These are phyloP conservation scores for Cancer borealis DNA, from an alignment of 2,888 invertebrate genomes.

Conservation along the genomic window DNA sequence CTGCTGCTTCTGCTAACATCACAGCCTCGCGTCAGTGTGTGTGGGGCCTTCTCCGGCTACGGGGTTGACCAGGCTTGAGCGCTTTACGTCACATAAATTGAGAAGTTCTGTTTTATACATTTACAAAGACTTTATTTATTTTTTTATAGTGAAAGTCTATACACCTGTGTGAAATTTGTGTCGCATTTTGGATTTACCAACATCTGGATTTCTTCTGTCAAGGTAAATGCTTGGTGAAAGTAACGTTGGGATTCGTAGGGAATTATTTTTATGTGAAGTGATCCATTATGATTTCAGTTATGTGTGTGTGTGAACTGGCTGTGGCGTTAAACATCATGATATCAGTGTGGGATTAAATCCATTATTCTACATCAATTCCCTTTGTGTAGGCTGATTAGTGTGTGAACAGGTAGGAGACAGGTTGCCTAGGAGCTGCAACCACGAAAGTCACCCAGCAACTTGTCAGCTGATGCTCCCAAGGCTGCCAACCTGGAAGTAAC, in stretches of 20 bases:
- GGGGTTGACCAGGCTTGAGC: background rate
- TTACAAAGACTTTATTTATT: background rate
- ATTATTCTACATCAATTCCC: no score
- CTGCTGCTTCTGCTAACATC: constrained; percentile 30
- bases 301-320: background rate
- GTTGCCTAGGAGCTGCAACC: background rate
- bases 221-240: constrained; percentile 26
- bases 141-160: background rate
- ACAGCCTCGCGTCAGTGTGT: constrained; percentile 10
- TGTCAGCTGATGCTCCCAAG: background rate
- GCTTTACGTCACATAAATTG: background rate
- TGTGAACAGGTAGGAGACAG: background rate
- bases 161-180: background rate
- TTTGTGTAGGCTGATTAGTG: background rate
- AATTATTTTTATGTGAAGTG: background rate
- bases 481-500: constrained; percentile 17
- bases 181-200: constrained; percentile 2
- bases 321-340: no score
- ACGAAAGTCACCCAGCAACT: background rate
- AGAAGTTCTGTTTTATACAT: background rate
- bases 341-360: no score
- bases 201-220: background rate
- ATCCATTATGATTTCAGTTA: background rate
- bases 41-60: constrained; percentile 6
- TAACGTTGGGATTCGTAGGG: background rate